Conservation (phyloP, 2,888 invertebrate species). For the Campoplex capitator region DNA sequence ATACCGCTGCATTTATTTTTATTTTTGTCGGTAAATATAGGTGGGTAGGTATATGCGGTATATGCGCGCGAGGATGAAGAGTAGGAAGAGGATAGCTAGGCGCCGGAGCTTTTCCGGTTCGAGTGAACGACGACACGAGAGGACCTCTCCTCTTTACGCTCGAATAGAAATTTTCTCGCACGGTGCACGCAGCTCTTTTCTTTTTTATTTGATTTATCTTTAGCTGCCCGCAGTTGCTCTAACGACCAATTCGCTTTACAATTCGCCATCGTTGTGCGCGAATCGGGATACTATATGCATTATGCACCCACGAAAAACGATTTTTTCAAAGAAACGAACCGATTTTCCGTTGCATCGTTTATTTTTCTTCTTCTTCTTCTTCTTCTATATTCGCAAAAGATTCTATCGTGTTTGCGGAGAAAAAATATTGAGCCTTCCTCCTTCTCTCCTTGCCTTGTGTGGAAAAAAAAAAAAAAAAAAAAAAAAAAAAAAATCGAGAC, state of each 20-base stretch:
- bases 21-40: conserved; percentile 71
- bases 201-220: conserved; percentile 30
- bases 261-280: conserved; percentile 5
- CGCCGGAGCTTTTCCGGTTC: conserved; percentile 76
- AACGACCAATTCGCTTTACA: conserved; percentile 37
- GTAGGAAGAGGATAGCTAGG: conserved; percentile 27
- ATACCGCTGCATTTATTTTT: conserved; percentile 68
- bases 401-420: background rate
- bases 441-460: no score
- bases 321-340: no score
- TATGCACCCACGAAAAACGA: no score
- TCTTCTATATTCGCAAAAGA: no score
- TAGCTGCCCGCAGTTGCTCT: background rate
- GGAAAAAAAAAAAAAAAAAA: background rate
- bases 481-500: background rate
- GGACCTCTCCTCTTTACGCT: conserved; percentile 73
- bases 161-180: conserved; percentile 76
- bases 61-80: background rate
- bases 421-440: background rate
- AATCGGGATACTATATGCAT: no score
- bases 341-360: no score
- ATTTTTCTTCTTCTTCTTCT: no score
- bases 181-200: no score
- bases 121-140: conserved; percentile 46
- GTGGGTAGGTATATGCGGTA: no score